Evolutionary conservation across 2,797 vertebrate species (phyloP).

Genomic region (Phataginus tricuspis): DNA sequence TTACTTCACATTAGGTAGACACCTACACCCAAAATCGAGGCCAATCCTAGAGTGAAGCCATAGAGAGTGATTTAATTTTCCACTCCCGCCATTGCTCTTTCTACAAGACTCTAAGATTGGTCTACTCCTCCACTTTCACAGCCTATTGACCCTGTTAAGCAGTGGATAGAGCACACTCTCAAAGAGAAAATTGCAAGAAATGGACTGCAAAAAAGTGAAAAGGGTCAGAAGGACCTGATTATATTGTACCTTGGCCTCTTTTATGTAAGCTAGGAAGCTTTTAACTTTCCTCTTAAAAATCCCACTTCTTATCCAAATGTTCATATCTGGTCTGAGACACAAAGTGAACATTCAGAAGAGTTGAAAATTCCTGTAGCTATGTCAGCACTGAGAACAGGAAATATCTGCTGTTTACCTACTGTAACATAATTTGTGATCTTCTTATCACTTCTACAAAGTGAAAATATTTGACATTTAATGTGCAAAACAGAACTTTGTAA

Average conservation of each 20-base stretch:
- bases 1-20: constrained; percentile 6
- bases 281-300: constrained; percentile 41
- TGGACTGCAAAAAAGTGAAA: constrained; percentile 46
- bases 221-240: constrained; percentile 50
- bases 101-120: neutral
- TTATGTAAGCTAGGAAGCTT: constrained; percentile 65
- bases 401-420: constrained; percentile 56
- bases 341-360: constrained; percentile 65
- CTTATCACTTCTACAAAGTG: constrained; percentile 51
- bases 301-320: constrained; percentile 44
- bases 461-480: constrained; percentile 62
- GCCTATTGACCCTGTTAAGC: constrained; percentile 28
- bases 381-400: constrained; percentile 68
- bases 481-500: constrained; percentile 50
- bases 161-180: constrained; percentile 34
- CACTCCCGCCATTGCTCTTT: neutral
- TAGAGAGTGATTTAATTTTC: constrained; percentile 48
- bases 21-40: constrained; percentile 29
- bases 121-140: constrained; percentile 57
- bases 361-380: constrained; percentile 53
- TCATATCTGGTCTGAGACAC: constrained; percentile 63
- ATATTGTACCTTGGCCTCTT: constrained; percentile 68
- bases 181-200: constrained; percentile 53
- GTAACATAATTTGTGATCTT: constrained; percentile 53
- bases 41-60: neutral